These are phyloP conservation scores for Eurystomus gularis DNA, from an alignment of 2,113 vertebrate genomes.

Conservation along the genomic window DNA sequence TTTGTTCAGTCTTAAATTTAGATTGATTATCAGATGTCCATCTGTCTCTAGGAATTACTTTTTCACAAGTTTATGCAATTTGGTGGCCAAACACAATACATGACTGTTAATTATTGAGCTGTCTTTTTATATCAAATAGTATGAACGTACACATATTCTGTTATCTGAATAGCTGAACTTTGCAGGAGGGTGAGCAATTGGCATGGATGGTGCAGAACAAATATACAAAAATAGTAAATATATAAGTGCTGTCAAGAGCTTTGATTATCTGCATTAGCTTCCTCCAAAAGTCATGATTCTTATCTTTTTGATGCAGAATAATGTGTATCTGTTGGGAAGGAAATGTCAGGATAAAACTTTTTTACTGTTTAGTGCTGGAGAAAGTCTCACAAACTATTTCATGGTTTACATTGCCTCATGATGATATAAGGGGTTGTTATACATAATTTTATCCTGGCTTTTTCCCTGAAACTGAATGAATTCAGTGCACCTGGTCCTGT, in stretches of 20 bases:
- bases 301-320: not conserved
- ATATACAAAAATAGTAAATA: not conserved
- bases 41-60: not conserved
- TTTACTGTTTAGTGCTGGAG: not conserved
- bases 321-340: not conserved
- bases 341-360: not conserved
- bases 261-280: not conserved
- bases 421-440: not conserved
- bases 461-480: not conserved
- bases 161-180: not conserved
- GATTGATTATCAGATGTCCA: not conserved
- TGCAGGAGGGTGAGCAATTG: not conserved
- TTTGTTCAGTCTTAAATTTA: not conserved
- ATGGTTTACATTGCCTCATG: not conserved
- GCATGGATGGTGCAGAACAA: not conserved
- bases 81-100: not conserved
- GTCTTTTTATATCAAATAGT: not conserved
- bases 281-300: not conserved
- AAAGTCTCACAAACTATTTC: not conserved
- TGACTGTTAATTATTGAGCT: not conserved
- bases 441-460: not conserved
- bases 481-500: not conserved
- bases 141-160: not conserved
- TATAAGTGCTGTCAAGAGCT: not conserved
- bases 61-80: not conserved